Evolutionary conservation across 2,113 vertebrate genomes (phyloP), one percentile per base, ranked within the genome.

Genomic region (Malurus elegans): DNA sequence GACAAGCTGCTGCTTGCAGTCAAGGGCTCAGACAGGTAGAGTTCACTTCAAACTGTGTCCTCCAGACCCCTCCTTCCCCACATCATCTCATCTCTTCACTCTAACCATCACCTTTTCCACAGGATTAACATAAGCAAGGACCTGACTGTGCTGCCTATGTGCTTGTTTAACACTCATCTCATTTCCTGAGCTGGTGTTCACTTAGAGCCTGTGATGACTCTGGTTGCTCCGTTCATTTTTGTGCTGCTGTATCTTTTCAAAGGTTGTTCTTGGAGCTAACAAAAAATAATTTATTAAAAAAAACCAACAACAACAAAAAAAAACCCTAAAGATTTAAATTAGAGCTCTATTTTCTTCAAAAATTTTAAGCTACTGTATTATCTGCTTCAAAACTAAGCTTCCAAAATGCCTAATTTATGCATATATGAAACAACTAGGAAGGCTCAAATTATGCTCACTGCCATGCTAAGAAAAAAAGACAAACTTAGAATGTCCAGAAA

Each of bases 151-250:
- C 16, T 20, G 11, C 19, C 38, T 8, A 1, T 3, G 9, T 8
- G 6, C 24, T 8, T 1, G 0, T 25, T 18, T 18, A 13, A 15
- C 18, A 42, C 6, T 24, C 40, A 2, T 12, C 28, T 36, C 0
- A 0, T n/a, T 44, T 29, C 28, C 48, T 15, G 23, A 18, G 44
- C 34, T 6, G 1, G 2, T 38, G 54, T 79, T 78, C 3, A 4
- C 20, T 31, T 14, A 10, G 2, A 60, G 26, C 15, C 26, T 34
- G 1, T 9, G 25, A 38, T 73, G 38, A 8, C 5, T 56, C 36
- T 36, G 24, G 7, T 56, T 6, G 0, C 18, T 29, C 40, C 11
- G n/a, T 8, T 82, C 12, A 5, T n/a, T 54, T 72, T 18, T 18
- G 11, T 1, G 4, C 51, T 26, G 29, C 42, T 3, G 4, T 20